Conservation (phyloP, 1,140 invertebrate species). For the Rhyzopertha dominica region DNA sequence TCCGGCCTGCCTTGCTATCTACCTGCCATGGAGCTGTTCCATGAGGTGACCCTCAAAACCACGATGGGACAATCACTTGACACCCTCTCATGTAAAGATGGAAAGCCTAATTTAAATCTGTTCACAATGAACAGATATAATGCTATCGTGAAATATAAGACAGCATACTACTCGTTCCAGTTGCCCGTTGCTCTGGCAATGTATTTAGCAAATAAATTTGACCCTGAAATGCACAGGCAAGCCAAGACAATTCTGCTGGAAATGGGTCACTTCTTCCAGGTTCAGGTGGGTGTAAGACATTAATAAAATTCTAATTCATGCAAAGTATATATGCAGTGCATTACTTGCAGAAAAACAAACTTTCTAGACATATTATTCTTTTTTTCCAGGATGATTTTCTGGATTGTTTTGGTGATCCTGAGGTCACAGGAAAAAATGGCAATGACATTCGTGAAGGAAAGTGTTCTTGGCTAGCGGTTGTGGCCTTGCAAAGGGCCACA, state of each 20-base stretch:
- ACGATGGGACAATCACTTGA: conserved; percentile 73
- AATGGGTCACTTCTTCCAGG: conserved; percentile 95
- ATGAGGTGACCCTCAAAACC: conserved; percentile 78
- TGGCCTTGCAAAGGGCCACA: conserved; percentile 77
- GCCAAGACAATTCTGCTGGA: conserved; percentile 81
- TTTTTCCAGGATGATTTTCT: conserved; percentile 83
- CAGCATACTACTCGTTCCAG: conserved; percentile 89
- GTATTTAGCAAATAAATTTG: conserved; percentile 75
- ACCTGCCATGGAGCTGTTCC: conserved; percentile 76
- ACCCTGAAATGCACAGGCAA: conserved; percentile 73
- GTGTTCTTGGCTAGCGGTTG: conserved; percentile 89
- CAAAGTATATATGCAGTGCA: neutral
- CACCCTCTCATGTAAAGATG: conserved; percentile 55
- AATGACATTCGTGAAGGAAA: conserved; percentile 93
- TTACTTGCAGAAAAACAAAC: conserved; percentile 1
- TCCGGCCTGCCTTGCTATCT: conserved; percentile 70
- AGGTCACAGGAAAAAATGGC: conserved; percentile 79
- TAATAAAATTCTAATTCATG: neutral
- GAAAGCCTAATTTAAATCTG: conserved; percentile 58
- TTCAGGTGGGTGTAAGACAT: conserved; percentile 52
- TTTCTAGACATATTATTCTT: conserved; percentile 1
- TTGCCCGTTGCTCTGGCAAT: conserved; percentile 83
- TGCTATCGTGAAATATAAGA: conserved; percentile 90
- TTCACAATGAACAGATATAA: conserved; percentile 84
- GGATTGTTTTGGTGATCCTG: conserved; percentile 83